Evolutionary conservation across 2,888 invertebrate genomes (phyloP).

Genomic region (Anticlea derivata): DNA sequence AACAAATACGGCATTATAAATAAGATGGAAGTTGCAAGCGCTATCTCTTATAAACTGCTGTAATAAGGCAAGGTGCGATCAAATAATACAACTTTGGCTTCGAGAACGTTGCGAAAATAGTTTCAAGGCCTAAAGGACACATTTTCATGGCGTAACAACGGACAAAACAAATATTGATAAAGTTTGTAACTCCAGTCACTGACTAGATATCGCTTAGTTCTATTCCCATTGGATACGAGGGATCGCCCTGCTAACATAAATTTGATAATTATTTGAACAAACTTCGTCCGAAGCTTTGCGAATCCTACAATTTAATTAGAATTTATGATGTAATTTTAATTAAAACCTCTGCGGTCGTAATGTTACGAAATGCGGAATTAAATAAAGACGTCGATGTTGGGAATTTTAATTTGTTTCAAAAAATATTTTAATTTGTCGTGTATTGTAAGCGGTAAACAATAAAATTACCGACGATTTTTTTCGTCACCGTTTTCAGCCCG

Average conservation of each 20-base stretch:
- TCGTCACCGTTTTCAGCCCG: too few relatives aligned
- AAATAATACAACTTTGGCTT: not conserved
- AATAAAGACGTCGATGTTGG: slow-evolving; percentile 29
- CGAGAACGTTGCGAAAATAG: not conserved
- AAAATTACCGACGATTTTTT: too few relatives aligned
- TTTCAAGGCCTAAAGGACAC: not conserved
- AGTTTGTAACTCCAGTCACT: slow-evolving; percentile 22
- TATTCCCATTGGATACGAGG: slow-evolving; percentile 27
- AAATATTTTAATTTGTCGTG: too few relatives aligned
- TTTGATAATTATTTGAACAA: slow-evolving; percentile 49
- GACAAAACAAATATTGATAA: slow-evolving; percentile 31
- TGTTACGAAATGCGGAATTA: slow-evolving; percentile 33
- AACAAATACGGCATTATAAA: slow-evolving; percentile 12
- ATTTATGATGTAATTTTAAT: slow-evolving; percentile 47
- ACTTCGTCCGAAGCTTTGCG: slow-evolving; percentile 43
- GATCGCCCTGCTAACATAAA: slow-evolving; percentile 40
- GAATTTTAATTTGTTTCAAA: too few relatives aligned
- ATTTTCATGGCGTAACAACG: slow-evolving; percentile 4
- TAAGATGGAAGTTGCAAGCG: slow-evolving; percentile 22
- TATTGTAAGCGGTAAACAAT: too few relatives aligned
- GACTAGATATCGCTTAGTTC: slow-evolving; percentile 28
- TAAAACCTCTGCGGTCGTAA: slow-evolving; percentile 34
- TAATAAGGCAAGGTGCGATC: not conserved
- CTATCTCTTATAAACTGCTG: not conserved
- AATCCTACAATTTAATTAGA: slow-evolving; percentile 44